Evolutionary conservation across 2,888 invertebrate genomes (phyloP).

Genomic region (Chrysolina oricalcia): DNA sequence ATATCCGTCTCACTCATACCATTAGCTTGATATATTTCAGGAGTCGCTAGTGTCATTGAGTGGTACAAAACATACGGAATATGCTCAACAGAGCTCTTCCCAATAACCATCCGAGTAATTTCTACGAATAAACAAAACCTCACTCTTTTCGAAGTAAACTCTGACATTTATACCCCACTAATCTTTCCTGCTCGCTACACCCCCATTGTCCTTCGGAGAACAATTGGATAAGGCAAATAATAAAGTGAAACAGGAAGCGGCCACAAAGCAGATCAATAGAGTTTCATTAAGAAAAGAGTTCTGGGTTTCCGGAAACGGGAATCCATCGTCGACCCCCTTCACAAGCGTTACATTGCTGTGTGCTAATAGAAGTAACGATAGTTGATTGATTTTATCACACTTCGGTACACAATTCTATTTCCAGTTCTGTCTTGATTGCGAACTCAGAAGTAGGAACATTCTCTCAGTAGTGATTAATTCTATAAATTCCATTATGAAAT

Average conservation of each 20-base stretch:
- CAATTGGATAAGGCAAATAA: neutral
- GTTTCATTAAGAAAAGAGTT: constrained; percentile 6
- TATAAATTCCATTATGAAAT: too few relatives aligned
- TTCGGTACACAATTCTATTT: neutral
- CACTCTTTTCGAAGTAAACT: neutral
- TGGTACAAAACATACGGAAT: too few relatives aligned
- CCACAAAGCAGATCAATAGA: constrained; percentile 6
- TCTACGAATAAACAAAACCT: too few relatives aligned
- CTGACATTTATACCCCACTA: neutral
- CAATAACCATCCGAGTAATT: too few relatives aligned
- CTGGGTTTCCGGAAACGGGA: neutral
- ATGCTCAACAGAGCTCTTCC: too few relatives aligned
- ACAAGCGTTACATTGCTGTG: neutral
- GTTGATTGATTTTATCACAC: neutral
- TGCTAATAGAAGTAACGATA: neutral
- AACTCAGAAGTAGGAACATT: too few relatives aligned
- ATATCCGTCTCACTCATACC: too few relatives aligned
- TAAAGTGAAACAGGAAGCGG: neutral
- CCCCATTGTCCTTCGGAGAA: neutral
- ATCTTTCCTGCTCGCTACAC: neutral
- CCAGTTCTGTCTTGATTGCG: too few relatives aligned
- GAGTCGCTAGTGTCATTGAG: too few relatives aligned
- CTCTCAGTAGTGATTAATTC: too few relatives aligned
- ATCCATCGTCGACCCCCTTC: neutral
- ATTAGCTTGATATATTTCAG: too few relatives aligned